Base-by-base conservation (phyloP, 2,113 vertebrate genomes). In the Charina bottae region DNA sequence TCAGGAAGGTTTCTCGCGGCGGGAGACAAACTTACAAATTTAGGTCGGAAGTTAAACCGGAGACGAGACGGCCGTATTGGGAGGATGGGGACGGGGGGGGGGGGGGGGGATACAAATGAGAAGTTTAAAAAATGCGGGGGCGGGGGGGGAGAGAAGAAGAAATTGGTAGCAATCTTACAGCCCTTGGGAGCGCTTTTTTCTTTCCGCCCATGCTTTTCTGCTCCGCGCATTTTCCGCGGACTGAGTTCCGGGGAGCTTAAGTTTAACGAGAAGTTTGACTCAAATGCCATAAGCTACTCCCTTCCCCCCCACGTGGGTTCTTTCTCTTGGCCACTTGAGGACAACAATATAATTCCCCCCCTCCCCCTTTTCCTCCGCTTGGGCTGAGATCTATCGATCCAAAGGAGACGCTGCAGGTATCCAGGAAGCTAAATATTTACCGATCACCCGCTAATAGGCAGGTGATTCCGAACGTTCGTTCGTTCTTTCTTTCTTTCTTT, bases 391-490 rank as follows among this genome's bases (percentile, higher is more conserved):
- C 90, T 96, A 99, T 99, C 98, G 99, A 99, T 99, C 84, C 98
- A 97, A 96, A 96, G 98, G 97, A 97, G 98, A 97, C 98, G 98
- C 97, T 96, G 97, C 98, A 97, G 98, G 98, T 98, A 98, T 98
- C 68, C 98, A 97, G 98, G 97, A 98, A 98, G 98, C 98, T 99
- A 99, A 99, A 99, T 99, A 99, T 99, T 99, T 99, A 99, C 98
- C 98, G 98, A 99, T 99, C 98, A 98, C 98, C 98, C 98, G 98
- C 98, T 98, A 98, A 98, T 98, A 98, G 98, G 97, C 96, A 97
- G 97, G 97, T 56, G 15, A 98, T 97, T 97, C 64, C 95, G 98
- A 99, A 98, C 98, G 98, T 99, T 99, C 98, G 97, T 98, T 5
- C 17, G 97, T 97, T 97, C 97, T 17, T 15, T 17, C 10, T 4